These are phyloP conservation scores for Catonia carolina DNA, from an alignment of 2,888 invertebrate species.

Conservation along the genomic window DNA sequence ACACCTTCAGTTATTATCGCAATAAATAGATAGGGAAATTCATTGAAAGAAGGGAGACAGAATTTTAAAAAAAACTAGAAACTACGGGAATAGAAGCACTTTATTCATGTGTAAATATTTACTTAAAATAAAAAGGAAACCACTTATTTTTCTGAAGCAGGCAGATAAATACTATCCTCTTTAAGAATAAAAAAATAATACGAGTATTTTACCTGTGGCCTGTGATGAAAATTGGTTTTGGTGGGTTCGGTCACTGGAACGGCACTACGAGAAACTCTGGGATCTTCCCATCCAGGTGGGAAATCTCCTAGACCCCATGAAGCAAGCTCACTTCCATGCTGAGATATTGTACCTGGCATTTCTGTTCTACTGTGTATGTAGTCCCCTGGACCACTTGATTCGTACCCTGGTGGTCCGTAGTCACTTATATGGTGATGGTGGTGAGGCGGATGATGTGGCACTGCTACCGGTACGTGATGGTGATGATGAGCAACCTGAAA, in stretches of 20 bases:
- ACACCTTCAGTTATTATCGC: too few relatives aligned
- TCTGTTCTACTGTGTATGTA: constrained; percentile 29
- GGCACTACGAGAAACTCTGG: constrained; percentile 4
- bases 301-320: constrained; percentile 36
- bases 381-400: constrained; percentile 31
- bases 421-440: constrained; percentile 12
- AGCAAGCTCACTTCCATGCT: constrained; percentile 32
- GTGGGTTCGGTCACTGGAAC: constrained; percentile 8
- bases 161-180: too few relatives aligned
- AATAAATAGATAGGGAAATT: too few relatives aligned
- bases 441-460: constrained; percentile 35
- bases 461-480: constrained; percentile 49
- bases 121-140: too few relatives aligned
- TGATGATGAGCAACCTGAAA: constrained; percentile 67
- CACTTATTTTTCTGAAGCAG: too few relatives aligned
- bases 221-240: constrained; percentile 8
- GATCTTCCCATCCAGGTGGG: constrained; percentile 23
- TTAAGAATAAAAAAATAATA: too few relatives aligned
- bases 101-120: too few relatives aligned
- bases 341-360: constrained; percentile 28
- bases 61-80: too few relatives aligned
- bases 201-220: constrained; percentile 24
- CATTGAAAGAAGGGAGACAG: too few relatives aligned
- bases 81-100: too few relatives aligned
- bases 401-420: constrained; percentile 27